These are phyloP conservation scores for Dromococcyx pavoninus DNA, from an alignment of 2,797 vertebrate genomes.

Conservation along the genomic window DNA sequence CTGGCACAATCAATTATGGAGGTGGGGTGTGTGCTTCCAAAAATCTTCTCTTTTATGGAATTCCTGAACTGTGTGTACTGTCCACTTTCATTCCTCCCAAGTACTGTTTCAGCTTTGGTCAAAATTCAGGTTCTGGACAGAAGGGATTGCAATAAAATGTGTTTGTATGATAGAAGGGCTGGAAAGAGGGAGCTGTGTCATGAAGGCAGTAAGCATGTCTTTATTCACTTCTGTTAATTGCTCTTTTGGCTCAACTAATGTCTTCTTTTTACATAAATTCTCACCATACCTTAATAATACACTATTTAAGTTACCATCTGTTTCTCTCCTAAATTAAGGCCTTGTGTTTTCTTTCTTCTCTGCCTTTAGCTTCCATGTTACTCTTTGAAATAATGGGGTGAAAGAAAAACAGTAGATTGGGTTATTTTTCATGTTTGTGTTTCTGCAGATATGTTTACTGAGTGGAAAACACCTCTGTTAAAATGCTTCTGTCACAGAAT, in stretches of 20 bases:
- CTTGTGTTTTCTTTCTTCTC: not conserved
- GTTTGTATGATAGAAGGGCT: not conserved
- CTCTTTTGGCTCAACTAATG: not conserved
- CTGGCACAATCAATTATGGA: not conserved
- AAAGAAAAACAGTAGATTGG: not conserved
- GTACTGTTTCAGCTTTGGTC: not conserved
- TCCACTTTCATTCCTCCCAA: not conserved
- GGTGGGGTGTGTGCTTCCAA: not conserved
- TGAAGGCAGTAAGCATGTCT: not conserved
- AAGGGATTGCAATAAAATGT: not conserved
- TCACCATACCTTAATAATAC: not conserved
- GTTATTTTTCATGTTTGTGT: not conserved
- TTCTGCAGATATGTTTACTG: not conserved
- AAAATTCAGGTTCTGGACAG: not conserved
- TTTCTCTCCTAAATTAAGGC: not conserved
- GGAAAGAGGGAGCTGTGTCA: not conserved
- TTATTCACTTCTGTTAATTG: constrained; percentile 5
- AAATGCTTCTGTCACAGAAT: not conserved
- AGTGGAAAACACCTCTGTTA: not conserved
- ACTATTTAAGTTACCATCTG: not conserved
- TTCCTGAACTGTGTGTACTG: not conserved
- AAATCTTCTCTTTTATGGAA: not conserved
- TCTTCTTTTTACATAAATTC: not conserved
- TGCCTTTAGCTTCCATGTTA: not conserved
- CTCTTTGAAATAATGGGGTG: not conserved